phyloP scores from a whole-genome alignment of 2,888 invertebrate species.

The Tanytarsus gracilentus region DNA sequence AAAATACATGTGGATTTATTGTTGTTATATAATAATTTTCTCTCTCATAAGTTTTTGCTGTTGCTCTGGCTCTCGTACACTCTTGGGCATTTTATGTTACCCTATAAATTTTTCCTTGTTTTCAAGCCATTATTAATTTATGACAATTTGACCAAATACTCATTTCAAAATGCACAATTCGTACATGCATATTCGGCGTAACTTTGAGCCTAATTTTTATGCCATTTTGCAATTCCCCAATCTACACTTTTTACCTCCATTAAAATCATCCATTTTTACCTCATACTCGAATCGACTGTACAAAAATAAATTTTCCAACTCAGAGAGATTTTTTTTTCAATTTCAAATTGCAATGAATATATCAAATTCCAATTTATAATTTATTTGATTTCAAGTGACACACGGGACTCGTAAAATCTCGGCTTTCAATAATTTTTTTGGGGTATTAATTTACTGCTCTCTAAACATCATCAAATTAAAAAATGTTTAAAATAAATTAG shows the following conservation, averaged over 20 bases:
- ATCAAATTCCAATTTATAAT: slow-evolving; percentile 6
- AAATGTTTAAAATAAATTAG: no score
- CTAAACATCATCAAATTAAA: no score
- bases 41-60: background rate
- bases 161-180: background rate
- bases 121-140: slow-evolving; percentile 19
- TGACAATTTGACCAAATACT: slow-evolving; percentile 16
- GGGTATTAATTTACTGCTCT: no score
- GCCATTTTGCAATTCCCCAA: background rate
- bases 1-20: slow-evolving; percentile 9
- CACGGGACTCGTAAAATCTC: no score
- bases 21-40: slow-evolving; percentile 5
- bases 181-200: background rate
- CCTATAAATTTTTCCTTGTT: slow-evolving; percentile 7
- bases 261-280: background rate
- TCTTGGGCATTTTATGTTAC: slow-evolving; percentile 1
- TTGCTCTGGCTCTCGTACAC: background rate
- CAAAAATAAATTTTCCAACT: background rate
- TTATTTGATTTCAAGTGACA: slow-evolving; percentile 5
- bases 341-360: slow-evolving; percentile 7
- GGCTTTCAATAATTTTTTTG: no score
- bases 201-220: slow-evolving; percentile 3
- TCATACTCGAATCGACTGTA: background rate
- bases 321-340: no score
- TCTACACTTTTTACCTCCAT: background rate